Evolutionary conservation across 2,888 invertebrate species (phyloP), one percentile per base, ranked within the genome.

Genomic region (Ectemnius cavifrons): DNA sequence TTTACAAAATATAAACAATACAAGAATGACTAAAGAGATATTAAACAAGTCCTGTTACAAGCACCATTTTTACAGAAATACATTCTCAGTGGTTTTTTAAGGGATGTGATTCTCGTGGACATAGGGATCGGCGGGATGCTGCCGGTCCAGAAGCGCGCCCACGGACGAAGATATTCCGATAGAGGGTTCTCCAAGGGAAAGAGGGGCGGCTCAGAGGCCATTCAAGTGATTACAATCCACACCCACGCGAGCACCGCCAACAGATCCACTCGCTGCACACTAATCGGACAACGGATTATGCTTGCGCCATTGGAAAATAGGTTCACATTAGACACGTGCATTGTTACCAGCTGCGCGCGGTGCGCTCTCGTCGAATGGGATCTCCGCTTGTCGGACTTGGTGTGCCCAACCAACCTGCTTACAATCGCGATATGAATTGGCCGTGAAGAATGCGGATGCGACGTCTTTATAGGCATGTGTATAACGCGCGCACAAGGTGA

Each of bases 151-250:
- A 37, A 8, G 67, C 73, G 77, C 67, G 63, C 58, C 63, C 62
- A 77, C 65, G 16, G 60, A n/a, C 20, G 60, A 64, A 82, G 80
- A 82, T 82, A 70, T 58, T 27, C 57, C 70, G 82, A 81, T 81
- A 81, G 73, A 66, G 63, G 27, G 16, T 52, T 16, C 23, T 23
- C 14, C 52, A 27, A 23, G 67, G 37, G 37, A 6, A 37, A 37
- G 37, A 11, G 11, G 37, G 28, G 28, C 3, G 28, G 28, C 28
- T 37, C 28, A 8, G 28, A 3, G 56, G 75, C 77, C 68, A 80
- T 82, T 81, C 75, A 71, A 66, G 70, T 78, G 84, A 84, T 84
- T 84, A 81, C 80, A 76, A 84, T 83, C 80, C 80, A 71, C 83
- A 76, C 84, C 84, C 81, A 84, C 84, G 81, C 75, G 20, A 74